These are phyloP conservation scores for Aricia artaxerxes DNA, from an alignment of 2,888 invertebrate species.

Conservation along the genomic window DNA sequence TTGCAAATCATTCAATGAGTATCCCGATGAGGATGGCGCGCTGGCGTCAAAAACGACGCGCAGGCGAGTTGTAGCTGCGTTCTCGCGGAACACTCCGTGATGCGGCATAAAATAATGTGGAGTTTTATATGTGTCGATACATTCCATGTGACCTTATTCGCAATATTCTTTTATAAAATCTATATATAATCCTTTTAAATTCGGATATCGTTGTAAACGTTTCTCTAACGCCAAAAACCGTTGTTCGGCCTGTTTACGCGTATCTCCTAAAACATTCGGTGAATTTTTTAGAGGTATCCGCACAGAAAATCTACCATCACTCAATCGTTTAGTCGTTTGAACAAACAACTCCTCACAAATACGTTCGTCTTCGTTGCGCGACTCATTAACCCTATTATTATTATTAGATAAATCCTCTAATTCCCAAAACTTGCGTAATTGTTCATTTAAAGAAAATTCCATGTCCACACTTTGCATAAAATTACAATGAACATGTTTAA, in stretches of 20 bases:
- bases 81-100: too few species aligned
- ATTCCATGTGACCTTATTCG: too few species aligned
- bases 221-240: slow-evolving; percentile 9
- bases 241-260: neutral
- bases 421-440: neutral
- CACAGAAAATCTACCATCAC: neutral
- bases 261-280: neutral
- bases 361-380: neutral
- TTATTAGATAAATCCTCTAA: neutral
- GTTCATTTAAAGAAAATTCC: neutral
- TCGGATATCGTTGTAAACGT: neutral
- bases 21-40: too few species aligned
- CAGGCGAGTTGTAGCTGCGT: too few species aligned
- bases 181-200: too few species aligned
- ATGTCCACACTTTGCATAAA: neutral
- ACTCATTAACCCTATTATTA: neutral
- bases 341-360: slow-evolving; percentile 13
- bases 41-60: too few species aligned
- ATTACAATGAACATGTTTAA: neutral
- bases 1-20: too few species aligned
- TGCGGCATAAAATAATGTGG: too few species aligned
- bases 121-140: too few species aligned
- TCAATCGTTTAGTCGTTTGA: neutral
- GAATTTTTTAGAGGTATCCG: neutral
- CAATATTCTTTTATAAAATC: too few species aligned